A percentile compares a stretch with the other conserved stretches of the same genome.
These are phyloP conservation scores for Liparis tanakae DNA, from an alignment of 2,797 vertebrate species.

Conservation along the genomic window DNA sequence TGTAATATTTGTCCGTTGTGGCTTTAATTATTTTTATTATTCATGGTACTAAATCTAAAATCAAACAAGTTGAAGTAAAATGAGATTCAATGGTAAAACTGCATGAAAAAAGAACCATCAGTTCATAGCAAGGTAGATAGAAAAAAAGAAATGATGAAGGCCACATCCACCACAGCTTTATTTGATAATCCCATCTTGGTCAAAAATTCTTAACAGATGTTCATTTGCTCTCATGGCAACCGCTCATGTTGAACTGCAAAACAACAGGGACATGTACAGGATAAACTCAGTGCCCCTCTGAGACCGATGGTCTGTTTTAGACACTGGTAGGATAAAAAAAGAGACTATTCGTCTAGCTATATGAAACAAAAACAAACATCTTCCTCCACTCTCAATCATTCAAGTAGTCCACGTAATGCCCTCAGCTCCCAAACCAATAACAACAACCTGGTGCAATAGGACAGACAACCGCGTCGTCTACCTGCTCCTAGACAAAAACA, in stretches of 20 bases:
- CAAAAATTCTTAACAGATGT: slow-evolving; percentile 32
- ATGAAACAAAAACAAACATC: background rate
- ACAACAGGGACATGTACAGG: background rate
- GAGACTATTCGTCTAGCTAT: background rate
- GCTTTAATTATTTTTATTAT: background rate
- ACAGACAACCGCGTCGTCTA: too few relatives aligned
- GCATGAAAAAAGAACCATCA: background rate
- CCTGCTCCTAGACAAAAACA: too few relatives aligned
- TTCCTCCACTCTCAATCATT: slow-evolving; percentile 1
- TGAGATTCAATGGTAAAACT: background rate
- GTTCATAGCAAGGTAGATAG: background rate
- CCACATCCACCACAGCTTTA: slow-evolving; percentile 10
- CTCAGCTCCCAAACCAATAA: background rate
- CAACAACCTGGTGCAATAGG: background rate
- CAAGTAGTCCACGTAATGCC: background rate
- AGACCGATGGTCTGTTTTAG: slow-evolving; percentile 8
- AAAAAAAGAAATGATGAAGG: slow-evolving; percentile 8
- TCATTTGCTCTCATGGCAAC: slow-evolving; percentile 45
- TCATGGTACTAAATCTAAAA: slow-evolving; percentile 7
- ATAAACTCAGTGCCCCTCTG: slow-evolving; percentile 10
- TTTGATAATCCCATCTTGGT: slow-evolving; percentile 15
- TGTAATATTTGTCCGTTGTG: slow-evolving; percentile 3
- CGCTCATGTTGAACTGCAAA: background rate
- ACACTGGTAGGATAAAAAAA: background rate
- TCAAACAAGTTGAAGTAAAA: background rate